Conservation (phyloP, 1,140 invertebrate species). For the Acromyrmex echinatior region DNA sequence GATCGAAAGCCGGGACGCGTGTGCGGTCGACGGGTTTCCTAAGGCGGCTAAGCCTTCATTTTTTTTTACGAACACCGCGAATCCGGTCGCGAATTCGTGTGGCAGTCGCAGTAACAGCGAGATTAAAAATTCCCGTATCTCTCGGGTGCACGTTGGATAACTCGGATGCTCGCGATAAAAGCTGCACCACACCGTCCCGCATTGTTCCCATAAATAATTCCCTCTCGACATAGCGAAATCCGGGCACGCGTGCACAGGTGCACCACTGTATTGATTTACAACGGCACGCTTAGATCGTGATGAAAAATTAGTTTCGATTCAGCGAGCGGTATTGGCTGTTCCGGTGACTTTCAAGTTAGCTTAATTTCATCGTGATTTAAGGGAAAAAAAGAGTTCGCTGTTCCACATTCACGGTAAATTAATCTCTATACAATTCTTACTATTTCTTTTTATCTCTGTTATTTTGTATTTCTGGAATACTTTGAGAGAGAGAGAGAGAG, state of each 20-base stretch:
- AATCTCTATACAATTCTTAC: not conserved
- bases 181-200: not conserved
- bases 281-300: conserved; percentile 28
- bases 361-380: not conserved
- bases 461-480: not conserved
- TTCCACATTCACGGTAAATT: not conserved
- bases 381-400: not conserved
- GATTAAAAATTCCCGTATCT: conserved; percentile 53
- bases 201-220: conserved; percentile 50
- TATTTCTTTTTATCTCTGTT: not conserved
- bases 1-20: not conserved
- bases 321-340: conserved; percentile 4
- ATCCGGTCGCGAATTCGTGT: conserved; percentile 3
- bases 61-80: not conserved
- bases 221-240: conserved; percentile 31
- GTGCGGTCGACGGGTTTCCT: not conserved
- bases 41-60: not conserved
- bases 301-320: conserved; percentile 49
- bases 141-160: conserved; percentile 1
- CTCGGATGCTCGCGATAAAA: conserved; percentile 31
- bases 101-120: not conserved
- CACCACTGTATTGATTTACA: conserved; percentile 36
- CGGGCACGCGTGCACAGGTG: conserved; percentile 33
- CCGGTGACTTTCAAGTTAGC: not conserved
- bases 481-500: too few relatives aligned